A percentile compares a stretch with the other conserved stretches of the same genome.
Conservation (phyloP, 2,888 invertebrate species). For the Caenorhabditis macrosperma region DNA sequence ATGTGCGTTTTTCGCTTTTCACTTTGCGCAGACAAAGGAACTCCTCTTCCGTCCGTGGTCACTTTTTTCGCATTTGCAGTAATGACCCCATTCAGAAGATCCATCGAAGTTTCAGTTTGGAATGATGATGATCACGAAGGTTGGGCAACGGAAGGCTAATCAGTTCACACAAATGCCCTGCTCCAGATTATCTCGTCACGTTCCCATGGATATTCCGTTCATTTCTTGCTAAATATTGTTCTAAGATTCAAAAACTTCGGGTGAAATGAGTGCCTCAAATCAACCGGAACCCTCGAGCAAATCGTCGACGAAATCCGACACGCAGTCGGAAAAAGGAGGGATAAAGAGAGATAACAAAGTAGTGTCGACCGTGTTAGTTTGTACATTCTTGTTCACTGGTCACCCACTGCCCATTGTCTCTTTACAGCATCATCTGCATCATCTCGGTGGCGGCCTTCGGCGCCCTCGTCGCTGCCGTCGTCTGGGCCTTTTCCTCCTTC, state of each 20-base stretch:
- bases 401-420: neutral
- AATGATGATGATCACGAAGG: too few relatives aligned
- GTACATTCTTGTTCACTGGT: neutral
- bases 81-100: neutral
- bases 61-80: conserved; percentile 1
- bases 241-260: too few relatives aligned
- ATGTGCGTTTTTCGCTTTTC: conserved; percentile 9
- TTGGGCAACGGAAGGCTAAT: too few relatives aligned
- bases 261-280: too few relatives aligned
- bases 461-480: neutral
- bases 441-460: neutral
- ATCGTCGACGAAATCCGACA: too few relatives aligned
- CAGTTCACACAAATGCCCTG: too few relatives aligned
- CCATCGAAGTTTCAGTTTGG: neutral
- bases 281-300: too few relatives aligned
- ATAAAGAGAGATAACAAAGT: neutral
- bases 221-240: too few relatives aligned
- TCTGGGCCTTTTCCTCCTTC: neutral
- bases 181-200: too few relatives aligned
- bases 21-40: conserved; percentile 19
- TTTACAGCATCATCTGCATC: conserved; percentile 7
- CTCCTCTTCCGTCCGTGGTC: conserved; percentile 1
- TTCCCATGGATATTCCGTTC: too few relatives aligned
- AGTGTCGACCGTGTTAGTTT: neutral
- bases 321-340: too few relatives aligned